Evolutionary conservation across 2,888 invertebrate genomes (phyloP), one percentile per base, ranked within the genome.

Genomic region (Tetranychus piercei): DNA sequence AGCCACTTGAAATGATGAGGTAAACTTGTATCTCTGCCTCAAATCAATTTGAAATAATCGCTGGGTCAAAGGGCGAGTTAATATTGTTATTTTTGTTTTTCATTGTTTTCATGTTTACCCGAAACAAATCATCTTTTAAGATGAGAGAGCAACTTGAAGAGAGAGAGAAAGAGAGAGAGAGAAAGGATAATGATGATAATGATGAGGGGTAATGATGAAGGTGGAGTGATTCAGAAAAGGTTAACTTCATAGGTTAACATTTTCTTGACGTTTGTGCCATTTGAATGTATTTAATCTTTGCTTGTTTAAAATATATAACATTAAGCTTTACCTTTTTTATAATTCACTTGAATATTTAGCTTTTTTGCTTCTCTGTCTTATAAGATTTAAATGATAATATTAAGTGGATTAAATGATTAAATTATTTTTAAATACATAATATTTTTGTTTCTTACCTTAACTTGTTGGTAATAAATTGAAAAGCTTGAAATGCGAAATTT

Each of bases 41-140:
- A 55, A 55, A 55, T 55, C 55, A 55, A 55, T 55, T 15, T 55
- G 55, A 55, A 55, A 55, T 55, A 55, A 55, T 55, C 55, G 55
- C 3, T 11, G n/a, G n/a, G 22, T n/a, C 34, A 71, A 55, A 55
- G 55, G 55, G 55, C 55, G 55, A 55, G 55, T 55, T 55, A 55
- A 55, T 55, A 55, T 55, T 55, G 55, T 55, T 55, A 55, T 55
- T 55, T 55, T 55, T 55, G 9, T 4, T 4, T 34, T 55, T 55
- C 55, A 55, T 55, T 20, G 72, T 72, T 72, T 45, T 20, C 44
- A 72, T n/a, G 45, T 72, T 23, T 72, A 45, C 44, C 44, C 34
- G 43, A 72, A 34, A 34, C 44, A 44, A 43, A 72, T 44, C 22
- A 20, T 44, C 44, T 72, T 44, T 18, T 43, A 23, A 34, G 44